Conservation (phyloP, 1,140 invertebrate species). For the Papilio polyxenes region DNA sequence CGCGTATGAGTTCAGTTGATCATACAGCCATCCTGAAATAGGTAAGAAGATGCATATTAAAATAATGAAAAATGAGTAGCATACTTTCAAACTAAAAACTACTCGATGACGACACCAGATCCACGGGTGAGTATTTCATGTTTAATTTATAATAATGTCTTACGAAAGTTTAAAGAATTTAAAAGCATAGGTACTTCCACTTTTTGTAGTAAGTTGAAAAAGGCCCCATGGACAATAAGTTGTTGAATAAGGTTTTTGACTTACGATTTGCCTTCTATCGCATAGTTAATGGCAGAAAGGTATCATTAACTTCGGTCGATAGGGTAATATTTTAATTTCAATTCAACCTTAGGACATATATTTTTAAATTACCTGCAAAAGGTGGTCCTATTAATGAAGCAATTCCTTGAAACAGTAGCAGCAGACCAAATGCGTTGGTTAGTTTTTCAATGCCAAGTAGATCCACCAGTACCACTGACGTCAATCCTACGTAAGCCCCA, state of each 20-base stretch:
- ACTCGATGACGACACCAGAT: too few species aligned
- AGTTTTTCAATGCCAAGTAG: conserved; percentile 92
- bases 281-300: background rate
- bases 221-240: background rate
- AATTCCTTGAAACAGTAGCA: conserved; percentile 95
- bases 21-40: conserved; percentile 89
- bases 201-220: background rate
- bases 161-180: too few species aligned
- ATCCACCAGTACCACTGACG: conserved; percentile 94
- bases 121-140: too few species aligned
- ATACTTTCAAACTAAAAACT: background rate
- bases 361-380: conserved; percentile 86
- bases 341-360: background rate
- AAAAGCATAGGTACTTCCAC: background rate
- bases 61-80: background rate
- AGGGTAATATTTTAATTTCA: background rate
- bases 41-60: conserved; percentile 17
- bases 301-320: background rate
- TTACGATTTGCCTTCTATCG: background rate
- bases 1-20: conserved; percentile 88
- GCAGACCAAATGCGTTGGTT: conserved; percentile 95
- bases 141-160: too few species aligned
- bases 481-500: conserved; percentile 95
- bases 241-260: background rate
- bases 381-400: conserved; percentile 94